These are phyloP conservation scores for Boleophthalmus pectinirostris DNA, from an alignment of 2,113 vertebrate genomes.

Conservation along the genomic window DNA sequence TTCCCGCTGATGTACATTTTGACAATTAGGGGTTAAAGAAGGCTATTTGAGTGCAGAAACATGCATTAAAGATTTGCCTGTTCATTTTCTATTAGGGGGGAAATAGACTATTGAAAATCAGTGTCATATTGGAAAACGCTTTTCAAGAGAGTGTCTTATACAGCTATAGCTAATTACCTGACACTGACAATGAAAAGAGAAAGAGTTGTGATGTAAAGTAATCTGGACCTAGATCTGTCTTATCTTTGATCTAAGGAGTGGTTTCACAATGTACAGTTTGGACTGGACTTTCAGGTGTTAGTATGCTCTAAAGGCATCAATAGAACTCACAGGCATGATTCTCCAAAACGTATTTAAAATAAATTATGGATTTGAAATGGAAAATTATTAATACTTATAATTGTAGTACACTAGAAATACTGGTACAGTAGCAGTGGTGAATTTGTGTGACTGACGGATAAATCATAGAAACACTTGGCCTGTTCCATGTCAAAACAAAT, in stretches of 20 bases:
- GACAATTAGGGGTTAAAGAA: constrained; percentile 24
- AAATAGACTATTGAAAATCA: constrained; percentile 46
- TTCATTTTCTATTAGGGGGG: constrained; percentile 9
- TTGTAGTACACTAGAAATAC: neutral
- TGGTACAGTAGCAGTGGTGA: neutral
- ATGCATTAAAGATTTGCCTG: neutral
- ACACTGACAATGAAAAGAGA: constrained; percentile 36
- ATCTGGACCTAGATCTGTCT: constrained; percentile 45
- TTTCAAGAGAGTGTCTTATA: constrained; percentile 26
- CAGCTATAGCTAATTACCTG: constrained; percentile 54
- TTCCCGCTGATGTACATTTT: constrained; percentile 11
- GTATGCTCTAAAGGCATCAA: too few relatives aligned
- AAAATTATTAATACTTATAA: neutral
- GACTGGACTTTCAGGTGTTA: too few relatives aligned
- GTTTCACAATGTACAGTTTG: too few relatives aligned
- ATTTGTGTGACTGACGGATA: neutral
- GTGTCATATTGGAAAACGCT: constrained; percentile 39
- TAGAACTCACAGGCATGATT: too few relatives aligned
- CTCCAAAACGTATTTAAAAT: too few relatives aligned
- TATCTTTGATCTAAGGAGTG: neutral
- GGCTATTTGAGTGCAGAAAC: constrained; percentile 6
- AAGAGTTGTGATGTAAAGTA: constrained; percentile 39
- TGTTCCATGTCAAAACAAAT: neutral
- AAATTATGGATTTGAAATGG: neutral
- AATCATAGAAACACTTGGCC: neutral